Evolutionary conservation across 2,113 vertebrate species (phyloP).

Genomic region (Gavialis gangeticus): DNA sequence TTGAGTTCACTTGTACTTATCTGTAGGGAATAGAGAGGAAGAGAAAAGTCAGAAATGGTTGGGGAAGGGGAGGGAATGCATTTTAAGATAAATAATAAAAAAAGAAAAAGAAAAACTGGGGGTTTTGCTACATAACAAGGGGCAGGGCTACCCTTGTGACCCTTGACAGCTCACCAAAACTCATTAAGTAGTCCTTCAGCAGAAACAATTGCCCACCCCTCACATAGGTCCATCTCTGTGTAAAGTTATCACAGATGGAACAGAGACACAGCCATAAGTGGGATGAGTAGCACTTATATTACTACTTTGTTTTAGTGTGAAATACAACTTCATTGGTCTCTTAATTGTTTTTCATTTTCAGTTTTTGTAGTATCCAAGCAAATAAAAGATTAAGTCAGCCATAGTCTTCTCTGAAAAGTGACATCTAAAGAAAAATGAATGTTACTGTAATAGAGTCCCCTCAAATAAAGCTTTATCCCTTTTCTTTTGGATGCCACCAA

Average conservation of each 20-base stretch:
- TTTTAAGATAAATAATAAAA: too few relatives aligned
- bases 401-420: not conserved
- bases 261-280: not conserved
- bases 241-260: not conserved
- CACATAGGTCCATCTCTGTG: not conserved
- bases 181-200: too few relatives aligned
- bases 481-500: constrained; percentile 16
- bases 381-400: constrained; percentile 6
- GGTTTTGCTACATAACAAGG: too few relatives aligned
- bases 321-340: not conserved
- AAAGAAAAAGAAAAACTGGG: too few relatives aligned
- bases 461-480: not conserved
- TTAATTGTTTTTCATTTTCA: not conserved
- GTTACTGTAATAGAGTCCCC: not conserved
- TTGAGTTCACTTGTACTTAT: too few relatives aligned
- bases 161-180: too few relatives aligned
- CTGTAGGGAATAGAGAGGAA: too few relatives aligned
- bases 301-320: not conserved
- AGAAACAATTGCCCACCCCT: not conserved
- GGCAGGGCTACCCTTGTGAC: too few relatives aligned
- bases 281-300: not conserved
- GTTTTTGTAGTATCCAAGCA: constrained; percentile 14
- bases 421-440: not conserved
- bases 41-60: too few relatives aligned
- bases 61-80: too few relatives aligned